These are phyloP conservation scores for Hemicrepidius hirtus DNA, from an alignment of 2,888 invertebrate genomes.

Conservation along the genomic window DNA sequence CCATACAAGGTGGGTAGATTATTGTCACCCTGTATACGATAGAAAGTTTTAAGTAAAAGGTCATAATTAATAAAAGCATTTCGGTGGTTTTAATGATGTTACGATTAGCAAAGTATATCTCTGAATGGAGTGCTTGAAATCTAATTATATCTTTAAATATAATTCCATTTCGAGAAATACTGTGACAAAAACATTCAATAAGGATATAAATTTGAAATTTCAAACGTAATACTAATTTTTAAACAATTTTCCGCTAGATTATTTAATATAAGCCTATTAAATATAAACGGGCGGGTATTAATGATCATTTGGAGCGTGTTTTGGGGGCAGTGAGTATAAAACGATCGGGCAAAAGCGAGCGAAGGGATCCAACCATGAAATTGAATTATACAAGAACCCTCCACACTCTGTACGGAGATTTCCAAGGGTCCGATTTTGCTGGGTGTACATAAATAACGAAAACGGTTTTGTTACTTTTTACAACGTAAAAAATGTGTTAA, in stretches of 20 bases:
- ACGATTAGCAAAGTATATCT: too few species aligned
- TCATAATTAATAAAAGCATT: too few species aligned
- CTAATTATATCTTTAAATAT: too few species aligned
- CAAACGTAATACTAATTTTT: constrained; percentile 58
- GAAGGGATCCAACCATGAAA: constrained; percentile 72
- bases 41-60: too few species aligned
- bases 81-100: too few species aligned
- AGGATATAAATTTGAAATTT: constrained; percentile 39
- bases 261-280: constrained; percentile 70
- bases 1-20: too few species aligned
- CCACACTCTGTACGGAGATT: constrained; percentile 54
- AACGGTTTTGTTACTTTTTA: constrained; percentile 42
- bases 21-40: too few species aligned
- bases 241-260: constrained; percentile 69
- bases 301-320: constrained; percentile 61
- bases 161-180: too few species aligned
- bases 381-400: constrained; percentile 70
- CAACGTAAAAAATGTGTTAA: constrained; percentile 28
- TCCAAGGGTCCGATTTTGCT: constrained; percentile 55
- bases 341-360: constrained; percentile 64
- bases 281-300: constrained; percentile 66
- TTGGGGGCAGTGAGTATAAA: constrained; percentile 61
- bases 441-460: constrained; percentile 50
- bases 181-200: neutral
- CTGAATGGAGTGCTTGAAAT: too few species aligned